Evolutionary conservation across 2,888 invertebrate genomes (phyloP).

Genomic region (Leptinotarsa tumamoca): DNA sequence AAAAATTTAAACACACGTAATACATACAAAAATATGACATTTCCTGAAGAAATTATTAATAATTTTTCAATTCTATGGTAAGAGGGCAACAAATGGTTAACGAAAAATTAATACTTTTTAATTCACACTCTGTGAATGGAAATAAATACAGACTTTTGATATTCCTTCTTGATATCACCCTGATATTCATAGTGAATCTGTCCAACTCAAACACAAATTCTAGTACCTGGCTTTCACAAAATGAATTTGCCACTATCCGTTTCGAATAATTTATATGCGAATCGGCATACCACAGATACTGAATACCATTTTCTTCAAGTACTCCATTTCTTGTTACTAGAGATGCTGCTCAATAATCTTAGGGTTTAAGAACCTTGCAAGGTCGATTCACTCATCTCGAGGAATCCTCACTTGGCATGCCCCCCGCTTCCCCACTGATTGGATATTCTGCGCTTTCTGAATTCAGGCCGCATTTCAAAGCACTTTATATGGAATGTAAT

Average conservation of each 20-base stretch:
- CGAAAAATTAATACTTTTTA: too few species aligned
- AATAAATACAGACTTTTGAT: too few species aligned
- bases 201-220: too few species aligned
- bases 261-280: background rate
- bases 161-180: too few species aligned
- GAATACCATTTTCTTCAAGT: background rate
- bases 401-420: conserved; percentile 36
- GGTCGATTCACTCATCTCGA: conserved; percentile 51
- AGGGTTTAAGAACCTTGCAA: conserved; percentile 60
- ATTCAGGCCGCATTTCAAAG: conserved; percentile 7
- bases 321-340: background rate
- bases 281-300: conserved; percentile 4
- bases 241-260: background rate
- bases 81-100: too few species aligned
- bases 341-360: conserved; percentile 26
- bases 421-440: conserved; percentile 25
- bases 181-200: background rate
- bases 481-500: conserved; percentile 3
- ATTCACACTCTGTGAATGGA: too few species aligned
- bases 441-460: conserved; percentile 19
- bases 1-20: too few species aligned
- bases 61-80: too few species aligned
- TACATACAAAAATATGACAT: too few species aligned
- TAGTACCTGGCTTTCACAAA: too few species aligned
- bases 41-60: too few species aligned